phyloP scores from a whole-genome alignment of 2,888 invertebrate species.

The Lamproptera curius region DNA sequence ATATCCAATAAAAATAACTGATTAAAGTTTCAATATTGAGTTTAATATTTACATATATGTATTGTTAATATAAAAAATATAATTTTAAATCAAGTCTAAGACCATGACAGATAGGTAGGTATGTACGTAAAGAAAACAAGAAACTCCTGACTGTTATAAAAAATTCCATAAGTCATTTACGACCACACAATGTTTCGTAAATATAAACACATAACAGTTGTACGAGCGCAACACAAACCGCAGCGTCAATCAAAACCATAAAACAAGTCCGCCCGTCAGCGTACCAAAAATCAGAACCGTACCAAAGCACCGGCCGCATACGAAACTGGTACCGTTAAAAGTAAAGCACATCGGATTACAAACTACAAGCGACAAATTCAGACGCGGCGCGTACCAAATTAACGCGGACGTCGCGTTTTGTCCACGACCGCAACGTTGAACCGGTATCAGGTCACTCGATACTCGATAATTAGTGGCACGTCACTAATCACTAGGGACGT shows the following conservation, averaged over 20 bases:
- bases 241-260: neutral
- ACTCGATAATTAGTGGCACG: slow-evolving; percentile 53
- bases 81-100: too few species aligned
- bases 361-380: slow-evolving; percentile 24
- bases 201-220: too few species aligned
- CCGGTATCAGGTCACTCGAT: slow-evolving; percentile 47
- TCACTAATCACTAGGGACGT: slow-evolving; percentile 62
- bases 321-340: slow-evolving; percentile 30
- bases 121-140: too few species aligned
- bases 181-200: too few species aligned
- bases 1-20: too few species aligned
- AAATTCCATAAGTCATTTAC: too few species aligned
- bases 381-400: slow-evolving; percentile 39
- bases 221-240: too few species aligned
- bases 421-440: slow-evolving; percentile 50
- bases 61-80: too few species aligned
- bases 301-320: neutral
- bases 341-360: slow-evolving; percentile 24
- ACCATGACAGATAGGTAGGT: too few species aligned
- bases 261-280: neutral
- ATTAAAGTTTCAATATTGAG: too few species aligned
- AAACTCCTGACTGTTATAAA: too few species aligned
- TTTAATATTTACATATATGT: too few species aligned
- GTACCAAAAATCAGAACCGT: neutral
- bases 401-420: slow-evolving; percentile 56